Conservation (phyloP, 2,113 vertebrate genomes). For the Cairina moschata region DNA sequence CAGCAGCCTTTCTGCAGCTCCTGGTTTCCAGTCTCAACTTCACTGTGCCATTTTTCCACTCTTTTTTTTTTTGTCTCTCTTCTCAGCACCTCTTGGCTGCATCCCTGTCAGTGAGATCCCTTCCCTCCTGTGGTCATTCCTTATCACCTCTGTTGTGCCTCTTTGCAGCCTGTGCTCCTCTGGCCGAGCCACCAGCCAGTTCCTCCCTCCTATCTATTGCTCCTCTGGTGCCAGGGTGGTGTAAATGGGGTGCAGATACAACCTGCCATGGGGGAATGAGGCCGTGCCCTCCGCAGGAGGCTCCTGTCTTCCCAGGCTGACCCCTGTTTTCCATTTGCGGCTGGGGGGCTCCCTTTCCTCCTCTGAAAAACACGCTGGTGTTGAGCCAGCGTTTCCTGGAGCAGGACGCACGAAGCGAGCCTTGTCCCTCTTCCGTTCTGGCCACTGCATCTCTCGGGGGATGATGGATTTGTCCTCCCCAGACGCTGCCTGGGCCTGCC, state of each 20-base stretch:
- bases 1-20: neutral
- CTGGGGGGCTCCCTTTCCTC: neutral
- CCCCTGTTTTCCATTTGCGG: neutral
- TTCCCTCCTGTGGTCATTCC: neutral
- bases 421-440: rapidly evolving
- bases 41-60: neutral
- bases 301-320: neutral
- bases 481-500: neutral
- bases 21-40: neutral
- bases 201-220: neutral
- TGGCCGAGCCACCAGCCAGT: neutral
- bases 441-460: rapidly evolving
- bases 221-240: neutral
- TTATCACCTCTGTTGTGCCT: neutral
- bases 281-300: neutral
- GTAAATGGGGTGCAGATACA: neutral
- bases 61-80: neutral
- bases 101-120: neutral
- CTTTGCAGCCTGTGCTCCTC: neutral
- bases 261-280: neutral
- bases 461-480: constrained; percentile 22
- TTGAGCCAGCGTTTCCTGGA: neutral
- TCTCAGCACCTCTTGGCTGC: neutral
- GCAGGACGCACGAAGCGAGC: neutral
- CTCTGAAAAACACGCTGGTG: neutral